Evolutionary conservation across 2,113 vertebrate species (phyloP), one percentile per base, ranked within the genome.

Genomic region (Pantherophis guttatus): DNA sequence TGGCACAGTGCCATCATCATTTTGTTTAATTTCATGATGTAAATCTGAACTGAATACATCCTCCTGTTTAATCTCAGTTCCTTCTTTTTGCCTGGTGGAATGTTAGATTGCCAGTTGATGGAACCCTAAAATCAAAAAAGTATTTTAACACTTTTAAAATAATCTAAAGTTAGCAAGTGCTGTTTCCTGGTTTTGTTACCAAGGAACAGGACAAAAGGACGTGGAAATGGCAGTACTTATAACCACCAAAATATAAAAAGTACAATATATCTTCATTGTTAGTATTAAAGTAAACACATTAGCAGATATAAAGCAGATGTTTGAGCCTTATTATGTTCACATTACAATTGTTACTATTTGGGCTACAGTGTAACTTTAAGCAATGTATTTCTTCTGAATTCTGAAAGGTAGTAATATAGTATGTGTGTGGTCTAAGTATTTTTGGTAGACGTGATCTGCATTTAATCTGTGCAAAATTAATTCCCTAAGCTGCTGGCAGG

Each of bases 401-500:
- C 87, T 96, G 94, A 96, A 96, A 98, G 95, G 95, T 96, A 97
- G 94, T 95, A 94, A 87, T 95, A 89, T 94, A 86, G 95, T 94
- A 95, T 96, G 97, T 96, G 96, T 98, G 97, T 98, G 97, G 97
- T 97, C 97, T 97, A 96, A 97, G 94, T 95, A 89, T 94, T 97
- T 95, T 98, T 97, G 97, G 96, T 93, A 96, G 92, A 98, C 92
- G 97, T 98, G 98, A 98, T 97, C 95, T 96, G 97, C 97, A 98
- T 98, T 97, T 98, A 97, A 98, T 97, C 96, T 96, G 94, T 92
- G 95, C 89, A 96, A 98, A 97, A 98, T 98, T 97, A 98, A 98
- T 98, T 98, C 98, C 97, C 97, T 97, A 97, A 97, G 96, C 97
- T 98, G 98, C 97, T 98, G 97, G 98, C 98, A 98, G 98, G 98